phyloP scores from a whole-genome alignment of 2,113 vertebrate species.

The Casuarius casuarius region DNA sequence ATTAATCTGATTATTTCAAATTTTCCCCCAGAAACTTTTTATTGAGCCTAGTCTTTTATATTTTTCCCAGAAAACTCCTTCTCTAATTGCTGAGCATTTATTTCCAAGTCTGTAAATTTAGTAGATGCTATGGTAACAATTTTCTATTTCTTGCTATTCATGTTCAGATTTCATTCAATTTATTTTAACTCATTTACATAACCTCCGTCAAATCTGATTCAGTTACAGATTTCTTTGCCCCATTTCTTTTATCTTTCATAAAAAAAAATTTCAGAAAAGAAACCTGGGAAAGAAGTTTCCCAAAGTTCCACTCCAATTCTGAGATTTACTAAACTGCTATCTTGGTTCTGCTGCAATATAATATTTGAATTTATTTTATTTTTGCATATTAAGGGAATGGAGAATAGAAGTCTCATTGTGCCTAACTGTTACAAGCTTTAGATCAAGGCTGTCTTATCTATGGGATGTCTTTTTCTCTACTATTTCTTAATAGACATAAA shows the following conservation, averaged over 20 bases:
- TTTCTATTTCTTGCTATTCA: neutral
- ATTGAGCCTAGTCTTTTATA: neutral
- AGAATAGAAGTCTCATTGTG: neutral
- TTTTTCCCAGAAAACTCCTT: neutral
- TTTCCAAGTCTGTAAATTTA: slow-evolving; percentile 4
- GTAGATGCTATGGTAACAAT: neutral
- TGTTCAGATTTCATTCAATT: slow-evolving; percentile 12
- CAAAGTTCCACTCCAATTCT: neutral
- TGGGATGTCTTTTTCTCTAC: neutral
- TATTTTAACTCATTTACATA: slow-evolving; percentile 37
- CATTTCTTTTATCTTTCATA: slow-evolving; percentile 15
- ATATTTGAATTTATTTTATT: neutral
- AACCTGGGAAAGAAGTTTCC: neutral
- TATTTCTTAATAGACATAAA: neutral
- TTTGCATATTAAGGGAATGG: neutral
- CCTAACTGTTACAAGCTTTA: rapidly evolving
- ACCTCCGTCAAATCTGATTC: slow-evolving; percentile 2
- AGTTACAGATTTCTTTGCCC: neutral
- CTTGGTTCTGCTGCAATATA: neutral
- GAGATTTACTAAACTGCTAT: neutral
- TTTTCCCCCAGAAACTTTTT: neutral
- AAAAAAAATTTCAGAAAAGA: neutral
- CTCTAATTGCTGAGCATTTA: slow-evolving; percentile 5
- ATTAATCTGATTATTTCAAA: slow-evolving; percentile 18
- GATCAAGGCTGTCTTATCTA: neutral